Evolutionary conservation across 2,797 vertebrate species (phyloP), one percentile per base, ranked within the genome.

Genomic region (Eidolon dupreanum): DNA sequence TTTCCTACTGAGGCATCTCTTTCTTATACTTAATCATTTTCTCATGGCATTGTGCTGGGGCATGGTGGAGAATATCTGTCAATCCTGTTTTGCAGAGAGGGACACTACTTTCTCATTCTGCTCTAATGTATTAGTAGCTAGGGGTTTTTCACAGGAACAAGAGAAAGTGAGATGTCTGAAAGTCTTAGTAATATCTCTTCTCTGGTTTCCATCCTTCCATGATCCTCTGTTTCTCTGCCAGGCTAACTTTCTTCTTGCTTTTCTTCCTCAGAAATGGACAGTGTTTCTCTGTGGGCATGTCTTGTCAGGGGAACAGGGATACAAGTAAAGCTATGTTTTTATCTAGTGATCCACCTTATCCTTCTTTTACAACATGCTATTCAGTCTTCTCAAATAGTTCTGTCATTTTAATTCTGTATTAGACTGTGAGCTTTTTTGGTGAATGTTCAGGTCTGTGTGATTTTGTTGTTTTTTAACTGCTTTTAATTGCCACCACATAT

Each of bases 1-100:
- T 31, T 1, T 16, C 68, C 90, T 22, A 10, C 53, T 0, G 31
- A 31, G 84, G 7, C 65, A 19, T 13, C 41, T 61, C 33, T 57
- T 73, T 0, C 0, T 9, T 11, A 2, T 5, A 0, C 10, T 26
- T 17, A 7, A 6, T 28, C 78, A 33, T 33, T 33, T 66, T 49
- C 59, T 55, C 10, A 12, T 24, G 19, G 0, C 38, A 1, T 20
- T 31, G 38, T 26, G n/a, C 19, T 3, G 2, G 20, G 66, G 15
- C 24, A 6, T 31, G 26, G 4, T 11, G 12, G 70, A 81, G 55
- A 74, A 1, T 16, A 15, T n/a, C 38, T 28, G 19, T 63, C 65
- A 51, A 5, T 15, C 46, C 61, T 20, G 0, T 8, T 49, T 77
- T 83, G 22, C 19, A 31, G 43, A 57, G 43, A 70, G 73, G 33